Evolutionary conservation across 1,140 invertebrate species (phyloP).

Genomic region (Metaphire vulgaris): DNA sequence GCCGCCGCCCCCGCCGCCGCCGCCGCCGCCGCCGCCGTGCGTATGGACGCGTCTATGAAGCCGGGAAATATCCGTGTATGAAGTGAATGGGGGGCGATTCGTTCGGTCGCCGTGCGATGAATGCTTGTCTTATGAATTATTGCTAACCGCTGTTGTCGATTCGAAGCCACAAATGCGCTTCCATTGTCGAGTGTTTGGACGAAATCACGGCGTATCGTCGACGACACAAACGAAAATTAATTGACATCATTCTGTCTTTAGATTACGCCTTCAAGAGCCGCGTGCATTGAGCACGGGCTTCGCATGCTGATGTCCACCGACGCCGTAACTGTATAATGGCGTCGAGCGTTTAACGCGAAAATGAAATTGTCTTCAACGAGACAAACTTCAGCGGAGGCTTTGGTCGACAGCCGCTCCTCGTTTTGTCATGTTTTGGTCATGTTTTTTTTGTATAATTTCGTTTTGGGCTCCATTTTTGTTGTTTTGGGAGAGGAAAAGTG

Average conservation of each 20-base stretch:
- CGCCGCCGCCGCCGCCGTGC: neutral
- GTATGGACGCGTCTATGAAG: neutral
- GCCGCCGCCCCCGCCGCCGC: no score
- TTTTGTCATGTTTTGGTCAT: no score
- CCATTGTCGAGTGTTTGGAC: neutral
- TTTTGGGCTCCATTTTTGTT: no score
- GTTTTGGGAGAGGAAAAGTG: no score
- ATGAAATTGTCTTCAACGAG: no score
- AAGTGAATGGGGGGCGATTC: neutral
- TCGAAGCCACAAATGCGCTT: neutral
- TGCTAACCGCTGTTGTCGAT: neutral
- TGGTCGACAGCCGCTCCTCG: no score
- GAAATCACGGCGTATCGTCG: neutral
- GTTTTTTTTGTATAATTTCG: no score
- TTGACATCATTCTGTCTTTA: neutral
- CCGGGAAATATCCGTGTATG: neutral
- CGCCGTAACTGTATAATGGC: no score
- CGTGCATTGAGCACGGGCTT: neutral
- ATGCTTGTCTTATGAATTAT: neutral
- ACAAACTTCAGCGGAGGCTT: no score
- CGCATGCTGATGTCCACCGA: neutral
- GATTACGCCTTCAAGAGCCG: neutral
- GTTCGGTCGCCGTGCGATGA: neutral
- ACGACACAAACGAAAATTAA: neutral
- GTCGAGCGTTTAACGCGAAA: no score